These are phyloP conservation scores for Malaclemys terrapin DNA, from an alignment of 2,113 vertebrate genomes.

Conservation along the genomic window DNA sequence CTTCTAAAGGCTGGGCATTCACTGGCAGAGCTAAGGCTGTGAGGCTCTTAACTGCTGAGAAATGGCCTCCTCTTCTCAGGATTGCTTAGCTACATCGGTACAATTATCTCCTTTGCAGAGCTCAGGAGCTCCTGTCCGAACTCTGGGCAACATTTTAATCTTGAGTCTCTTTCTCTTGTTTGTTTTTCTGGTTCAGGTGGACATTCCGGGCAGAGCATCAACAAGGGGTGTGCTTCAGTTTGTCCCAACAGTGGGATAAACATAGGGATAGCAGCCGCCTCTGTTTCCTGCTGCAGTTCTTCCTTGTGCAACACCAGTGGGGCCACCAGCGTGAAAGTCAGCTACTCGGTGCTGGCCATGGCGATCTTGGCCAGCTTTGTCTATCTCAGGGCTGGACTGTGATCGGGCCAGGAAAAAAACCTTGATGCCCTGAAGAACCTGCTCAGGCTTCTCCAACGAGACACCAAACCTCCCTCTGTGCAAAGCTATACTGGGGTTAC, in stretches of 20 bases:
- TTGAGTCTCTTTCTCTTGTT: background rate
- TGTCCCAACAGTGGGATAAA: constrained; percentile 43
- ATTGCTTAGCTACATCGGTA: background rate
- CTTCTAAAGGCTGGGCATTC: background rate
- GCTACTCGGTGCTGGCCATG: constrained; percentile 13
- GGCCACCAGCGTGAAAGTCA: constrained; percentile 54
- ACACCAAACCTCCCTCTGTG: fast-evolving
- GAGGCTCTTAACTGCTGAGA: fast-evolving
- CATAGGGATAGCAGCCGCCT: background rate
- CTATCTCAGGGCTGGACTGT: constrained; percentile 48
- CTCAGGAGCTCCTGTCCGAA: background rate
- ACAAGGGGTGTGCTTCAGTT: constrained; percentile 37
- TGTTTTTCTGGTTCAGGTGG: background rate
- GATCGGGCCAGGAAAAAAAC: fast-evolving
- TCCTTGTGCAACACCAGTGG: constrained; percentile 61
- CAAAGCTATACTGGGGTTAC: background rate
- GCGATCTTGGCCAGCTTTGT: constrained; percentile 35
- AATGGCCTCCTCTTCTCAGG: fast-evolving
- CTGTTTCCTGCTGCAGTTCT: constrained; percentile 48
- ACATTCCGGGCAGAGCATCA: background rate
- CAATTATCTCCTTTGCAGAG: background rate
- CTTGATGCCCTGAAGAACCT: background rate
- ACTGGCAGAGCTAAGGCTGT: background rate
- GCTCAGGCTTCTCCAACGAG: background rate
- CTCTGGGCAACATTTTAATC: background rate